Percentiles rank a stretch among this genome's conserved stretches.
These are phyloP conservation scores for Yponomeuta malinellus DNA, from an alignment of 2,888 invertebrate species.

Conservation along the genomic window DNA sequence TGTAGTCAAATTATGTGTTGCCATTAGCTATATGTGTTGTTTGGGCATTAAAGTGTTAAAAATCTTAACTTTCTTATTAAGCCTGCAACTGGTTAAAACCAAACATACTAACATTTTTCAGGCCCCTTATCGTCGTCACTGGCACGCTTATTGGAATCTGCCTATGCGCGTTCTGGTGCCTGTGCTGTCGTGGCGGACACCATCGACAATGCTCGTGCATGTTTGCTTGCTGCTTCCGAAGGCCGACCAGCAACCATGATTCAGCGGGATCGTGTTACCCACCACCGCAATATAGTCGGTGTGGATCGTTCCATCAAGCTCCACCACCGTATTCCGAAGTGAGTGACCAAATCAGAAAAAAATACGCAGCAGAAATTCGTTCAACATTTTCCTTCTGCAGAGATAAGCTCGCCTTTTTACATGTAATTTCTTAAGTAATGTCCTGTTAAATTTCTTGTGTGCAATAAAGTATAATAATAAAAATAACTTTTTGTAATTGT, in stretches of 20 bases:
- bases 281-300: slow-evolving; percentile 89
- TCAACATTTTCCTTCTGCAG: no score
- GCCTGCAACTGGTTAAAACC: no score
- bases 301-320: slow-evolving; percentile 87
- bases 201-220: slow-evolving; percentile 45
- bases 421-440: no score
- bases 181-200: slow-evolving; percentile 46
- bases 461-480: no score
- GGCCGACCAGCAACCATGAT: slow-evolving; percentile 80
- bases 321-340: slow-evolving; percentile 92
- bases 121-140: slow-evolving; percentile 81
- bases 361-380: no score
- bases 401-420: no score
- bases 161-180: slow-evolving; percentile 80
- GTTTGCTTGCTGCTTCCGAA: slow-evolving; percentile 61
- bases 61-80: no score
- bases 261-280: slow-evolving; percentile 88
- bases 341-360: slow-evolving; percentile 16
- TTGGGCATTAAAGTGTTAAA: no score
- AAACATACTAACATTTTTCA: slow-evolving; percentile 30
- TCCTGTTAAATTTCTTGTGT: no score
- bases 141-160: slow-evolving; percentile 80
- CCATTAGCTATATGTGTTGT: no score
- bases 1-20: no score
- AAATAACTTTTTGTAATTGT: no score